Evolutionary conservation across 2,797 vertebrate species (phyloP).

Genomic region (Sebastes taczanowskii): DNA sequence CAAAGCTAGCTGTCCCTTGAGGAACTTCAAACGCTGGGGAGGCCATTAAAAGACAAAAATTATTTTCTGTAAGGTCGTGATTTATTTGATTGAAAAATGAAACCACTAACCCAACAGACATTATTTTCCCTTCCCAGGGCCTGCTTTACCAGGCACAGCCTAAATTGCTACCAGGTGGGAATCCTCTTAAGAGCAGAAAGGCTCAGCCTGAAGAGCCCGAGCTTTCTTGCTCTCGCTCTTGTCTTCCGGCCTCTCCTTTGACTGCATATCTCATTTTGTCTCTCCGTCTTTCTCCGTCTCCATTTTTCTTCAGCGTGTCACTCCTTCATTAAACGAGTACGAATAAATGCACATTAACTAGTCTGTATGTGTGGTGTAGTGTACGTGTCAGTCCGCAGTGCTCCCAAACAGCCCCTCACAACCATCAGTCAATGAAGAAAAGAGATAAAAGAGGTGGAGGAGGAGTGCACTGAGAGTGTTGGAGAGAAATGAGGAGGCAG

Average conservation of each 20-base stretch:
- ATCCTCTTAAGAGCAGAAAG: slow-evolving; percentile 58
- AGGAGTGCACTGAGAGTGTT: slow-evolving; percentile 5
- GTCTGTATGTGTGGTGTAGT: slow-evolving; percentile 4
- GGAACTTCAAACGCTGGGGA: slow-evolving; percentile 80
- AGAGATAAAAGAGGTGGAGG: slow-evolving; percentile 49
- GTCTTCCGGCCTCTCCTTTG: slow-evolving; percentile 38
- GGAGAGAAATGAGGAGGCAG: slow-evolving; percentile 30
- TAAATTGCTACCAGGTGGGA: slow-evolving; percentile 82
- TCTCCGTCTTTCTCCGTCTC: neutral
- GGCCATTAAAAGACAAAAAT: slow-evolving; percentile 81
- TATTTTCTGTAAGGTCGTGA: slow-evolving; percentile 82
- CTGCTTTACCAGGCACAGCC: slow-evolving; percentile 69
- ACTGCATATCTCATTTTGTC: slow-evolving; percentile 20
- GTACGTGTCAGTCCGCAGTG: slow-evolving; percentile 7
- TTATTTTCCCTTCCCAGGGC: slow-evolving; percentile 74
- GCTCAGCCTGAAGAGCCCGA: slow-evolving; percentile 29
- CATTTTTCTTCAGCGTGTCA: neutral
- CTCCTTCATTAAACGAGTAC: slow-evolving; percentile 1
- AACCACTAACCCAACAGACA: slow-evolving; percentile 80
- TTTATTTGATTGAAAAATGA: slow-evolving; percentile 87
- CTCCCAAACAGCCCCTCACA: slow-evolving; percentile 1
- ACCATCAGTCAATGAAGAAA: slow-evolving; percentile 41
- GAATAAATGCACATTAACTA: neutral
- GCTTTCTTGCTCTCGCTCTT: slow-evolving; percentile 39
- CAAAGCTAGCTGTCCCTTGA: slow-evolving; percentile 75